Conservation (phyloP, 2,113 vertebrate genomes). For the Verasper variegatus region DNA sequence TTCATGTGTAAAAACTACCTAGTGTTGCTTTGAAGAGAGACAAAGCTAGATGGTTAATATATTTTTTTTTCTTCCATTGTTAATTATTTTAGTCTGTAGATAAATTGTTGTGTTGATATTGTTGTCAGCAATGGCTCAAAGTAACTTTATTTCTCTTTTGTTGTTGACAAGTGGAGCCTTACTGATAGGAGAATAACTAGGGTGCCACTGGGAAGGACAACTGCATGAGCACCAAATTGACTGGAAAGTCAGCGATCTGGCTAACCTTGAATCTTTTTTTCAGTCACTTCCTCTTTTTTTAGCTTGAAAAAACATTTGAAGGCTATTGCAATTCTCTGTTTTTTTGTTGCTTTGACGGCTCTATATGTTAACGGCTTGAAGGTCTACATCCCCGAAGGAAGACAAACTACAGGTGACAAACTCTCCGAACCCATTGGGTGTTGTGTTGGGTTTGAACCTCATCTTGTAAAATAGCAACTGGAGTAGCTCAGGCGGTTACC, state of each 20-base stretch:
- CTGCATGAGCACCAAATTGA: slow-evolving; percentile 2
- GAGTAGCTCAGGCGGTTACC: neutral
- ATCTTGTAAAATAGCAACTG: neutral
- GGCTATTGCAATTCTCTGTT: neutral
- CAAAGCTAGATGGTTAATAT: neutral
- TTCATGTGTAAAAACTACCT: neutral
- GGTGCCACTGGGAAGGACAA: neutral
- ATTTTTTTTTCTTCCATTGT: neutral
- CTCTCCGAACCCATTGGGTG: too few relatives aligned
- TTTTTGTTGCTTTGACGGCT: neutral
- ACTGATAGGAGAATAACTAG: neutral
- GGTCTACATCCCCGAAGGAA: neutral
- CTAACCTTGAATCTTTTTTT: slow-evolving; percentile 14
- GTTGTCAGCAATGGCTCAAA: neutral
- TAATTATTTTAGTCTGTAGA: neutral
- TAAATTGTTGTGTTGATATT: neutral
- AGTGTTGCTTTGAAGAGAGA: neutral
- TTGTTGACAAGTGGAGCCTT: slow-evolving; percentile 6
- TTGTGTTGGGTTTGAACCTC: slow-evolving; percentile 6
- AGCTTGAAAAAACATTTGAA: neutral
- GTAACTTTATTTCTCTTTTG: slow-evolving; percentile 2
- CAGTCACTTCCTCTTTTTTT: neutral
- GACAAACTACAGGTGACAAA: neutral
- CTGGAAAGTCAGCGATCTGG: slow-evolving; percentile 7
- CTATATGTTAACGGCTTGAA: neutral